phyloP scores from a whole-genome alignment of 2,113 vertebrate genomes.

The Anthoscopus minutus region DNA sequence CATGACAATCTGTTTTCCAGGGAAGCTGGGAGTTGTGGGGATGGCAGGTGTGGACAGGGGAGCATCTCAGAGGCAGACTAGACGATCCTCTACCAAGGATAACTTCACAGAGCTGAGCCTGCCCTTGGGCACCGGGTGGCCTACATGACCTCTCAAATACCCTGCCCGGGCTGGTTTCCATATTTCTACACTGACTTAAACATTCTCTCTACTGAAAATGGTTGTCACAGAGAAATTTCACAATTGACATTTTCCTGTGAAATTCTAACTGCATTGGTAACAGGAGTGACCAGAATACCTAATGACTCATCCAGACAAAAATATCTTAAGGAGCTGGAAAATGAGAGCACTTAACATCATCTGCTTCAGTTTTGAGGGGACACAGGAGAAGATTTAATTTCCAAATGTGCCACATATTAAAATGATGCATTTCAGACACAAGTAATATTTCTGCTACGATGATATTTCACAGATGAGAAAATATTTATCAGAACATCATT shows the following conservation, averaged over 20 bases:
- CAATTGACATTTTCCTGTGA: neutral
- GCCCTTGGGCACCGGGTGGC: neutral
- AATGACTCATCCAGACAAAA: conserved; percentile 47
- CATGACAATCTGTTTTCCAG: neutral
- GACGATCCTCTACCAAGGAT: neutral
- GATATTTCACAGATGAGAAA: neutral
- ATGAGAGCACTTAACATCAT: conserved; percentile 9
- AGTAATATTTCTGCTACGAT: neutral
- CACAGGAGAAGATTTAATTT: neutral
- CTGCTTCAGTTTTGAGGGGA: neutral
- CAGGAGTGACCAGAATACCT: conserved; percentile 48
- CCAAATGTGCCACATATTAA: neutral
- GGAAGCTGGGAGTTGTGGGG: neutral
- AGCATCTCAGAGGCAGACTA: neutral
- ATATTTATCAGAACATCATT: neutral
- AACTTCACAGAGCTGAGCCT: neutral
- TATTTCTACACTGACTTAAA: neutral
- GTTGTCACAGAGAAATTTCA: neutral
- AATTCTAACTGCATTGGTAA: conserved; percentile 6
- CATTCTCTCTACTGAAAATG: neutral
- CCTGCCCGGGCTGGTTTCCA: neutral
- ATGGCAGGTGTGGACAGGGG: accelerated
- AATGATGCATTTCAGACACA: neutral
- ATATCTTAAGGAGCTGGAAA: conserved; percentile 26
- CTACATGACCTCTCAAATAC: neutral